Conservation (phyloP, 2,797 vertebrate species). For the Thunnus albacares region DNA sequence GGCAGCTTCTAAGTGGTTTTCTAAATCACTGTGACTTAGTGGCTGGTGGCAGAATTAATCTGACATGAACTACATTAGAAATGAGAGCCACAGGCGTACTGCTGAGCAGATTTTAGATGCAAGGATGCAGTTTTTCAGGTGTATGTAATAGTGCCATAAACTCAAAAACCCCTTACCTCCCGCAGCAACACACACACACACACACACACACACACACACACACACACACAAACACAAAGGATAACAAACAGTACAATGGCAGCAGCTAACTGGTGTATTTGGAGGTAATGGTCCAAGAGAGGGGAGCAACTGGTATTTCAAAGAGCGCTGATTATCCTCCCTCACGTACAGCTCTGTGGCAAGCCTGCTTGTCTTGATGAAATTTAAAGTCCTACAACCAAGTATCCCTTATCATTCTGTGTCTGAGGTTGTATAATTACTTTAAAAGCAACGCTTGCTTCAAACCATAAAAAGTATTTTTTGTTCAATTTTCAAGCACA, state of each 20-base stretch:
- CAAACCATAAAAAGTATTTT: not conserved
- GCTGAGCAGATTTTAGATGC: conserved; percentile 22
- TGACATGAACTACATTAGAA: conserved; percentile 54
- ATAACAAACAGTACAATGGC: conserved; percentile 42
- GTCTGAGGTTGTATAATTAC: not conserved
- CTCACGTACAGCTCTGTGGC: conserved; percentile 28
- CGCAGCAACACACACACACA: not conserved
- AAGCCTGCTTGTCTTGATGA: conserved; percentile 25
- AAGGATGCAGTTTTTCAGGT: conserved; percentile 24
- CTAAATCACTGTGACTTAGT: conserved; percentile 48
- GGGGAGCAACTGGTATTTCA: conserved; percentile 34
- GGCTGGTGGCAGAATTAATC: conserved; percentile 50
- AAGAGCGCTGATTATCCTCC: conserved; percentile 58
- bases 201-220: conserved; percentile 13
- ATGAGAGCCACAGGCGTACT: conserved; percentile 35
- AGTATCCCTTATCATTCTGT: conserved; percentile 25
- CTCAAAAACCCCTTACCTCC: conserved; percentile 17
- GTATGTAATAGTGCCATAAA: conserved; percentile 24
- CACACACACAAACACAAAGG: conserved; percentile 6
- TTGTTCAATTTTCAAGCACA: conserved; percentile 1
- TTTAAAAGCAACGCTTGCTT: not conserved
- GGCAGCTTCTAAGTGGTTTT: conserved; percentile 43
- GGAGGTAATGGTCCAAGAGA: conserved; percentile 57
- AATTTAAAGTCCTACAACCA: conserved; percentile 21
- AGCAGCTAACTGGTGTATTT: conserved; percentile 53